Conservation (phyloP, 2,797 vertebrate species). For the Coranthus polyacanthus region DNA sequence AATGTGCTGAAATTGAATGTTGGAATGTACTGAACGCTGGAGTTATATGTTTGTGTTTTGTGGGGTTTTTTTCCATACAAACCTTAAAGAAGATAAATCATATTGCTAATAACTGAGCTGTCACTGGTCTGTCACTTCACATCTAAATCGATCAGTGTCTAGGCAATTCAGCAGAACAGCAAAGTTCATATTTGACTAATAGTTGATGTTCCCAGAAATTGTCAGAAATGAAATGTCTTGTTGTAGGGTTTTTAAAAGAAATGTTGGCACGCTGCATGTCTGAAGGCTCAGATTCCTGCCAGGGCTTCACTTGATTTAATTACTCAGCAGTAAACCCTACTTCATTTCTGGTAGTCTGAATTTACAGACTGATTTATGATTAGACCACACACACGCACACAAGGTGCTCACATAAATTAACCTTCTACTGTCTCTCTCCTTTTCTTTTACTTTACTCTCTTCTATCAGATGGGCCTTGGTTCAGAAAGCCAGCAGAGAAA, state of each 20-base stretch:
- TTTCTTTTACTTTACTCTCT: constrained; percentile 35
- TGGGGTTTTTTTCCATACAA: constrained; percentile 18
- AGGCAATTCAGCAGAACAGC: constrained; percentile 3
- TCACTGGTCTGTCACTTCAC: constrained; percentile 11
- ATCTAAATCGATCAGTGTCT: constrained; percentile 13
- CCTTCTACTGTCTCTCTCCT: constrained; percentile 37
- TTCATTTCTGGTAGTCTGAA: constrained; percentile 52
- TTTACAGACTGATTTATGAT: constrained; percentile 66
- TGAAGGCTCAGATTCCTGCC: constrained; percentile 52
- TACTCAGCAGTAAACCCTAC: constrained; percentile 64
- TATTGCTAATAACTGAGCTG: constrained; percentile 2
- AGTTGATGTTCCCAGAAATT: background rate
- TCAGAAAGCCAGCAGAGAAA: constrained; percentile 91
- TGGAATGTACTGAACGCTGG: background rate
- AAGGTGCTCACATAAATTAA: constrained; percentile 57
- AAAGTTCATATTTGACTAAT: constrained; percentile 22
- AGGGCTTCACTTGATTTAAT: constrained; percentile 74
- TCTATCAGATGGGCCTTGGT: constrained; percentile 81
- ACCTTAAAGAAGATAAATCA: background rate
- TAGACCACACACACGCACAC: constrained; percentile 53
- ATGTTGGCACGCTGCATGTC: constrained; percentile 61
- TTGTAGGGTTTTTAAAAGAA: constrained; percentile 66
- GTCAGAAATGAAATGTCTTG: constrained; percentile 45
- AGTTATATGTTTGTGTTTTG: constrained; percentile 5
- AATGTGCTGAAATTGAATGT: background rate